Evolutionary conservation across 2,797 vertebrate genomes (phyloP), one percentile per base, ranked within the genome.

Genomic region (Macrochelys suwanniensis): DNA sequence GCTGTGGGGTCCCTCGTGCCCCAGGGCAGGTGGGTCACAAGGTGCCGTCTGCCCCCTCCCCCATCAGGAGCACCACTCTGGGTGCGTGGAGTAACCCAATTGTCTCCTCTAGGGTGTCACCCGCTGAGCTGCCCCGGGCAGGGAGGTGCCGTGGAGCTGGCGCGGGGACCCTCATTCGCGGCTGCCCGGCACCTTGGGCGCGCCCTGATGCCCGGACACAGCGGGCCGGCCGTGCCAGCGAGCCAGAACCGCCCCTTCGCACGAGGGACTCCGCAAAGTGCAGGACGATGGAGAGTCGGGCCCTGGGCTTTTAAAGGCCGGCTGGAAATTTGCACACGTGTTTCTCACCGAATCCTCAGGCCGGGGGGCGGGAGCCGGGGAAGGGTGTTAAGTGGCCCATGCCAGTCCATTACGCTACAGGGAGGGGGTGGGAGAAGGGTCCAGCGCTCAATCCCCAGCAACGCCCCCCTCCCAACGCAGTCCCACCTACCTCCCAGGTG

Each of bases 1-100:
- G n/a, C 37, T 68, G 59, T 5, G 57, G 68, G 59, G 0, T 1
- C 0, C 25, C 74, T 77, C 4, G 37, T 16, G 31, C 71, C 47
- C 37, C 81, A 0, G 3, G 7, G 16, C 11, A 65, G 33, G 23
- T 53, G 53, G 53, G 53, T 10, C 23, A 23, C 9, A 21, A 54
- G 21, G 53, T 23, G 21, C 53, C 21, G 1, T 54, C 53, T 54
- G n/a, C n/a, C n/a, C n/a, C n/a, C n/a, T n/a, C n/a, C n/a, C n/a
- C n/a, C n/a, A n/a, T n/a, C n/a, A n/a, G 21, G 53, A 23, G 21
- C 53, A 9, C 49, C 11, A n/a, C n/a, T n/a, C 8, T 23, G 57
- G 26, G 28, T 15, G 57, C 6, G 31, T 61, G 5, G 25, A 59
- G 28, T 15, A 28, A 59, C 57, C 57, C 57, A 13, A 28, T 6